Conservation (phyloP, 2,797 vertebrate species). For the Echiichthys vipera region DNA sequence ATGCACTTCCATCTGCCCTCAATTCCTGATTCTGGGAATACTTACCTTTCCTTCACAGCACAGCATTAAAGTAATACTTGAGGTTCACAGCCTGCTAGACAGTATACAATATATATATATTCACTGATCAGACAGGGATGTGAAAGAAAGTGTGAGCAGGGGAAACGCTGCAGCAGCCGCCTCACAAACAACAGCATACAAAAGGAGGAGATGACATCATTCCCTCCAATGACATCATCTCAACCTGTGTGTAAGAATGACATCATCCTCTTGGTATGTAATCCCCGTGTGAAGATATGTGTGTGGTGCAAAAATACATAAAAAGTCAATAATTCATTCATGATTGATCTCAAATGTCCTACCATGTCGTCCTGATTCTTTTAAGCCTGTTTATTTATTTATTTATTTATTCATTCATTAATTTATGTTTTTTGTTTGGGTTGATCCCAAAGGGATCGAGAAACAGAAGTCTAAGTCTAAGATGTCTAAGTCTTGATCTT, state of each 20-base stretch:
- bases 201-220: conserved; percentile 62
- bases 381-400: not conserved
- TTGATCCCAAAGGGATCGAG: too few relatives aligned
- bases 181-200: not conserved
- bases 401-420: not conserved
- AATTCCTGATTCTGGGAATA: not conserved
- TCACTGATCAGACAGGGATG: conserved; percentile 24
- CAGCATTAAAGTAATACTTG: not conserved
- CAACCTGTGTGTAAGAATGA: conserved; percentile 59
- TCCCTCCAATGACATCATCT: conserved; percentile 53
- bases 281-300: conserved; percentile 32
- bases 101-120: not conserved
- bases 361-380: too few relatives aligned
- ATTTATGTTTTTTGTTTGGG: not conserved
- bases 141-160: not conserved
- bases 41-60: not conserved
- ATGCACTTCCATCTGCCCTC: not conserved
- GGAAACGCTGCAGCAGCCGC: not conserved
- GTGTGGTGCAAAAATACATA: not conserved
- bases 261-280: conserved; percentile 61
- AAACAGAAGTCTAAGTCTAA: too few relatives aligned
- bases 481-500: not conserved
- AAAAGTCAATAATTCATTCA: not conserved
- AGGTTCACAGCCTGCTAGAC: not conserved
- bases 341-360: not conserved